Evolutionary conservation across 2,888 invertebrate species (phyloP), one percentile per base, ranked within the genome.

Genomic region (Aleiodes testaceus): DNA sequence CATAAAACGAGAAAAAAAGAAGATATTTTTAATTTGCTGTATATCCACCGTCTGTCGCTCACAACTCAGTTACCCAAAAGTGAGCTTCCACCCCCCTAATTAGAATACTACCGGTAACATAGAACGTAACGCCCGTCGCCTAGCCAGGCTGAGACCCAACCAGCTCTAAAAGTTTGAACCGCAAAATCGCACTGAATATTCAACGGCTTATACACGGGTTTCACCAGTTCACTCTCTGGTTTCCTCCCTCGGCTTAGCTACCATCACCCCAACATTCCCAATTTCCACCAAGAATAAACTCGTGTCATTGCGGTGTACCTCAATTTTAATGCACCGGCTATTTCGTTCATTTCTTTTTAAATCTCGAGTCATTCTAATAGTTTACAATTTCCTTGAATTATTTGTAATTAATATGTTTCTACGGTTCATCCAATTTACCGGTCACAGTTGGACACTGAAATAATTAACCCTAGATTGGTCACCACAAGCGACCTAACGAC

Each of bases 111-210:
- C 76, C 69, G 52, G 59, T 59, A 59, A 42, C 59, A 59, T 42
- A 59, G 59, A 42, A 30, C 42, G 59, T 59, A 59, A 63, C 68
- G 66, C 49, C 55, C 59, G 55, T 61, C 68, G 68, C 69, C 49
- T 55, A 52, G 69, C 45, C 42, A 16, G 14, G 55, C 30, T 53
- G 45, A 52, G 26, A 68, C 49, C 71, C 52, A 74, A 73, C 76
- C 69, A 71, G 75, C 74, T 63, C 63, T 76, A 77, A 85, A 86
- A 85, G 80, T 86, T 85, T 84, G 74, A 77, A 78, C 82, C 81
- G 80, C 84, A 84, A 86, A 85, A 85, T 86, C 85, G 82, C 78
- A 78, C 81, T 87, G 86, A 86, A 86, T 87, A 87, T 87, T 87
- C 86, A 87, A 86, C 84, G 84, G 75, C 82, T 82, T 82, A 84